Percentiles rank a stretch among this genome's conserved stretches.
Conservation (phyloP, 2,113 vertebrate species). For the Montifringilla adamsi region DNA sequence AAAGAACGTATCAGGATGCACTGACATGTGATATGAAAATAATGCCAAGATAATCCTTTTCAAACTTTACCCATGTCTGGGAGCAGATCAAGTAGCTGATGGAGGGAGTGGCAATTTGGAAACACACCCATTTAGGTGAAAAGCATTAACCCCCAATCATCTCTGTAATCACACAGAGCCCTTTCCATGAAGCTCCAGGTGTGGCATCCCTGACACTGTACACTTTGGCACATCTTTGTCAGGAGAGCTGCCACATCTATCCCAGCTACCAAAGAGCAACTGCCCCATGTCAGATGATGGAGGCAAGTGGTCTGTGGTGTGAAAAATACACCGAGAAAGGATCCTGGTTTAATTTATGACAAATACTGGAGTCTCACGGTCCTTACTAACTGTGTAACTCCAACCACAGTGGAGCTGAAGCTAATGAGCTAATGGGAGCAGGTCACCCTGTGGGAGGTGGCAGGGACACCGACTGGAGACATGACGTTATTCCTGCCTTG, state of each 20-base stretch:
- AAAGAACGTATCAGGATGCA: background rate
- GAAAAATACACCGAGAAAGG: background rate
- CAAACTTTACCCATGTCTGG: background rate
- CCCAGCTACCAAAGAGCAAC: background rate
- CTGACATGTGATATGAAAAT: background rate
- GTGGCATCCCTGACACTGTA: rapidly evolving
- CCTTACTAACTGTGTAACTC: background rate
- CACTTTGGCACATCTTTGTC: background rate
- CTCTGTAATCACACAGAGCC: background rate
- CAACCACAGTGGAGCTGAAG: background rate
- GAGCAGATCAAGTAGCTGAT: background rate
- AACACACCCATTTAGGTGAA: background rate
- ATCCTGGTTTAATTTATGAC: background rate
- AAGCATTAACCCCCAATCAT: background rate
- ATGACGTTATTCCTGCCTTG: background rate
- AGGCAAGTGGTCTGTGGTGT: background rate
- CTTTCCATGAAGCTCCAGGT: background rate
- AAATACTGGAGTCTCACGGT: background rate
- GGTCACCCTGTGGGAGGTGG: background rate
- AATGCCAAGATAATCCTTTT: background rate
- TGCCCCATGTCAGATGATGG: rapidly evolving
- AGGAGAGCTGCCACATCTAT: background rate
- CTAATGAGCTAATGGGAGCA: background rate
- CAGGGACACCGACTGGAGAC: background rate
- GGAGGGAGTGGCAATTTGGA: background rate